Percentiles rank a stretch among this genome's conserved stretches.
Conservation (phyloP, 1,140 invertebrate genomes). For the Lineus longissimus region DNA sequence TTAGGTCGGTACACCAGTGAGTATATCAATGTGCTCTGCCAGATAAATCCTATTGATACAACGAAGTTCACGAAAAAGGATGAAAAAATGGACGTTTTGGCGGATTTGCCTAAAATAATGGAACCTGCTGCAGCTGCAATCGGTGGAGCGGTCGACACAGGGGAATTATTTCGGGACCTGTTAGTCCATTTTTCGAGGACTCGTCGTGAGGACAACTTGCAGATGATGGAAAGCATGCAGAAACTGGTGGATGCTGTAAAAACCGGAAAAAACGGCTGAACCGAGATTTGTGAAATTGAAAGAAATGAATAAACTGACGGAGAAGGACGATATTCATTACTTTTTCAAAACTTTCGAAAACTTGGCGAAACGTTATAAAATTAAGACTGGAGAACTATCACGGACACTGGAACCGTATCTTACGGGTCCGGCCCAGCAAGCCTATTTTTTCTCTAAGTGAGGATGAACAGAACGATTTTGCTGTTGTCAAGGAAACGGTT, state of each 20-base stretch:
- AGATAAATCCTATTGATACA: too few relatives aligned
- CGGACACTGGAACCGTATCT: not conserved
- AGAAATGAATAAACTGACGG: not conserved
- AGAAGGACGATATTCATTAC: not conserved
- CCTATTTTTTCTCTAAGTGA: not conserved
- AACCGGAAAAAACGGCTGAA: not conserved
- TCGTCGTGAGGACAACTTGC: not conserved
- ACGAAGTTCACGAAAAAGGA: too few relatives aligned
- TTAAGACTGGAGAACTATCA: not conserved
- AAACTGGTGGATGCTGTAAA: not conserved
- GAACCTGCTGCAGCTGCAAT: too few relatives aligned
- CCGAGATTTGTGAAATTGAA: not conserved
- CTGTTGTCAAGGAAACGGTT: not conserved
- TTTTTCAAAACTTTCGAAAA: not conserved
- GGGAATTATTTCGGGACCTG: not conserved
- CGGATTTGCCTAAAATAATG: too few relatives aligned
- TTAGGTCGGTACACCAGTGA: too few relatives aligned
- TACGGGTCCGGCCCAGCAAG: slow-evolving; percentile 1
- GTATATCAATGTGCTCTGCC: too few relatives aligned
- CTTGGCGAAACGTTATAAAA: not conserved
- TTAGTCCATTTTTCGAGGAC: not conserved
- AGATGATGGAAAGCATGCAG: not conserved
- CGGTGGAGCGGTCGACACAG: too few relatives aligned
- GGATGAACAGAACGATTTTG: not conserved
- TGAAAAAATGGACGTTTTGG: too few relatives aligned